These are phyloP conservation scores for Ooceraea biroi DNA, from an alignment of 1,140 invertebrate species.

Conservation along the genomic window DNA sequence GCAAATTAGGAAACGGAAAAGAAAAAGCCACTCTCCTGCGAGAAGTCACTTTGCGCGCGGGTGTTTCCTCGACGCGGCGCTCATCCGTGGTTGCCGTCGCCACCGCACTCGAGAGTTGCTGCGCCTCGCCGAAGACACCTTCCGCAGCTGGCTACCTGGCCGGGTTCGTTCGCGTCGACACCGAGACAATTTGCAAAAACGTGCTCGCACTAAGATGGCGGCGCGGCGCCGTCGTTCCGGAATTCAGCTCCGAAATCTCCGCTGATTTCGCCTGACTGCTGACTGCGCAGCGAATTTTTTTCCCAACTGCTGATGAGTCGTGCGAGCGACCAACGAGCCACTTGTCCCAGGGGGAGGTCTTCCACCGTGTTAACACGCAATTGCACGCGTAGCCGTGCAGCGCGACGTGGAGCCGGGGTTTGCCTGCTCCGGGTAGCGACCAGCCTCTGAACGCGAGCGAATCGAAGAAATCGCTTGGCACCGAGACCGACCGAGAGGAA, in stretches of 20 bases:
- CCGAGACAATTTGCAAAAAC: constrained; percentile 54
- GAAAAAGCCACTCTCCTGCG: constrained; percentile 74
- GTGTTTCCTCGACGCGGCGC: constrained; percentile 57
- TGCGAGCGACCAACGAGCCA: neutral
- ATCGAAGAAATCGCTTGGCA: constrained; percentile 73
- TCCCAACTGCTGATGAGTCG: neutral
- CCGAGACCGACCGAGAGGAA: constrained; percentile 61
- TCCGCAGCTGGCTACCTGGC: neutral
- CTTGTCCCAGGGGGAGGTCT: neutral
- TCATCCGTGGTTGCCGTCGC: constrained; percentile 47
- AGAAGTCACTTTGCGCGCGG: constrained; percentile 73
- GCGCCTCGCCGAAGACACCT: neutral
- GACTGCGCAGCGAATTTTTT: neutral
- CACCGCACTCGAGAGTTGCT: neutral
- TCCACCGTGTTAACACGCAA: neutral
- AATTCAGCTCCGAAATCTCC: constrained; percentile 13
- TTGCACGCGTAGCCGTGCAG: neutral
- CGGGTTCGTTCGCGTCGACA: neutral
- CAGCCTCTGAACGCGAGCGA: constrained; percentile 68
- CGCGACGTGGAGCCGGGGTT: constrained; percentile 21
- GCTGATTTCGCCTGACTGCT: neutral
- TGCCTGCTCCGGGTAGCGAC: constrained; percentile 47
- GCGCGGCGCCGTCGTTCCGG: constrained; percentile 45
- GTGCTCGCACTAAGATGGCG: constrained; percentile 72
- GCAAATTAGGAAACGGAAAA: constrained; percentile 78